Conservation (phyloP, 2,797 vertebrate genomes). For the Gadopsis bispinosus region DNA sequence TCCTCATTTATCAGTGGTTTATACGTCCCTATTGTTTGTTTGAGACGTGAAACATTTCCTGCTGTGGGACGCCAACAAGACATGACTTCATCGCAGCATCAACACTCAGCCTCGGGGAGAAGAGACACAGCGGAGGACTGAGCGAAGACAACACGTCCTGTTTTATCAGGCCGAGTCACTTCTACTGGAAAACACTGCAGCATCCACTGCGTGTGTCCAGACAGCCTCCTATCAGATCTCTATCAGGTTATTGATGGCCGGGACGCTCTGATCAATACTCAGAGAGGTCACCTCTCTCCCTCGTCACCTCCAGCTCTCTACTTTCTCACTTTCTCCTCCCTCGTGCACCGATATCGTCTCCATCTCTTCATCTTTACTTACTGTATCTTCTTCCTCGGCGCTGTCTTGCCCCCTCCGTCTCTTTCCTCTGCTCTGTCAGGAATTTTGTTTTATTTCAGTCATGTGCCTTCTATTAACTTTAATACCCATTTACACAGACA, state of each 20-base stretch:
- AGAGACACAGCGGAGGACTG: neutral
- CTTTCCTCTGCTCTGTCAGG: neutral
- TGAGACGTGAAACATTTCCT: neutral
- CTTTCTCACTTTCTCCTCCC: slow-evolving; percentile 1
- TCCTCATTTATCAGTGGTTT: neutral
- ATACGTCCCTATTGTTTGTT: neutral
- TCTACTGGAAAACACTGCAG: neutral
- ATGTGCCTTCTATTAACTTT: slow-evolving; percentile 28
- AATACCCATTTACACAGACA: neutral
- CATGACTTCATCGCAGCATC: neutral
- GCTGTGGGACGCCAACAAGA: neutral
- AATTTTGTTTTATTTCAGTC: slow-evolving; percentile 14
- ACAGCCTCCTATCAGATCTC: slow-evolving; percentile 63
- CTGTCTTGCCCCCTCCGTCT: neutral
- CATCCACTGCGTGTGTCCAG: slow-evolving; percentile 17
- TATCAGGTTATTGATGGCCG: slow-evolving; percentile 65
- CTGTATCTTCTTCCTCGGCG: neutral
- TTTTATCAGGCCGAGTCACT: slow-evolving; percentile 6
- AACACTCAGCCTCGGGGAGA: neutral
- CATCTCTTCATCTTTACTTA: slow-evolving; percentile 7
- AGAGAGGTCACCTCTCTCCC: slow-evolving; percentile 57
- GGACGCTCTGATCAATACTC: slow-evolving; percentile 50
- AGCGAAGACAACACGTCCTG: neutral
- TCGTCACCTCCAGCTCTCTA: slow-evolving; percentile 25
- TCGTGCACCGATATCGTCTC: neutral